Evolutionary conservation across 2,888 invertebrate species (phyloP), one percentile per base, ranked within the genome.

Genomic region (Lepidochrysops patricia): DNA sequence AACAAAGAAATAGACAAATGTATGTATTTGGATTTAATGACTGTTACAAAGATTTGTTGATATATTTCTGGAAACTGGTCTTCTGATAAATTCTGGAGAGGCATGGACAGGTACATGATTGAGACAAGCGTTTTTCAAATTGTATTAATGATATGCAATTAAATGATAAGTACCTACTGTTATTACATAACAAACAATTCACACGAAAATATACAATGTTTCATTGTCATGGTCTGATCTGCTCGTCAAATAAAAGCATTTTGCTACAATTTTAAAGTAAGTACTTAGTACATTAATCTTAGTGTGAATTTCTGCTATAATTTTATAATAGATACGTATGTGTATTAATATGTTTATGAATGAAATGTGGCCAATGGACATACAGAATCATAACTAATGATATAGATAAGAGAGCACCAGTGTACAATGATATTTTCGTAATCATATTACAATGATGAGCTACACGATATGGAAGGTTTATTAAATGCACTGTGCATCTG

Each of bases 61-160:
- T 43, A 43, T 19, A 15, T 9, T n/a, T 43, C 9, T 43, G 43
- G 19, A 43, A 19, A 43, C 43, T 43, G 19, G 70, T 68, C 68
- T 70, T 62, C 62, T 60, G 43, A 61, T 64, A 60, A 12, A 49
- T 29, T 29, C 12, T 54, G 13, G 25, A 61, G 66, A 74, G 64
- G 67, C 65, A 63, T 65, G 60, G 64, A 74, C 75, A 76, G 79
- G 74, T 74, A 79, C 73, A 57, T 34, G 50, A 62, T 25, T 49
- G 15, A 50, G 26, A 35, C 5, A 23, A 15, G 7, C 32, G 15
- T 12, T 27, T 58, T 50, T 15, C n/a, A 50, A 50, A 9, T 13
- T 25, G n/a, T n/a, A 48, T 19, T 15, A 71, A 75, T 74, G 76
- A 67, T 64, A 67, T 67, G 67, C 63, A 62, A 61, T 65, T 63